Conservation (phyloP, 2,888 invertebrate species). For the Sarcophaga rosellei region DNA sequence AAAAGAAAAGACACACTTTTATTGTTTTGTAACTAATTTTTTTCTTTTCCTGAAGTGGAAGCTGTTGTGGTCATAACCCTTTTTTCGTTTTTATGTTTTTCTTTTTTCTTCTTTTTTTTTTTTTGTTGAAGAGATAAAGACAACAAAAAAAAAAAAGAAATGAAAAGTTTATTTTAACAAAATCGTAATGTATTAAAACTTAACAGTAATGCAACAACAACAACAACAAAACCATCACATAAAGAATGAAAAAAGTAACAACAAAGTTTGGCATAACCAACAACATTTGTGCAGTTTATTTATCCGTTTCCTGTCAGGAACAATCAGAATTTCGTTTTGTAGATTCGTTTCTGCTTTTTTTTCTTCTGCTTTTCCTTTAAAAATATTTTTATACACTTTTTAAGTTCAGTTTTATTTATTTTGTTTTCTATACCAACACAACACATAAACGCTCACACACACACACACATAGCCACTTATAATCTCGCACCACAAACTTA, state of each 20-base stretch:
- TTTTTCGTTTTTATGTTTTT: constrained; percentile 8
- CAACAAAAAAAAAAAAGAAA: constrained; percentile 36
- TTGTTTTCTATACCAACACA: constrained; percentile 11
- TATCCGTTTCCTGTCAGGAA: constrained; percentile 71
- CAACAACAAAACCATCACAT: constrained; percentile 27
- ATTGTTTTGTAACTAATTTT: constrained; percentile 34
- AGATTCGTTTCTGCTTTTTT: constrained; percentile 35
- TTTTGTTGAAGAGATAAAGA: neutral
- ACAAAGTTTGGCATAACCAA: constrained; percentile 68
- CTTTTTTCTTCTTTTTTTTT: neutral
- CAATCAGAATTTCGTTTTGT: constrained; percentile 69
- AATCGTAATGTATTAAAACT: constrained; percentile 43
- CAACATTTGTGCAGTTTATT: constrained; percentile 67
- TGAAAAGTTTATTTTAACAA: constrained; percentile 21
- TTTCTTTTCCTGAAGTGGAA: neutral
- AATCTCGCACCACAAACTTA: constrained; percentile 19
- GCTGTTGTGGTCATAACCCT: constrained; percentile 50
- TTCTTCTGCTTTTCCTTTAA: neutral
- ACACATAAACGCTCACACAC: neutral
- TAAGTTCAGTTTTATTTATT: constrained; percentile 19
- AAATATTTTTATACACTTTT: neutral
- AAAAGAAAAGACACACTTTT: neutral
- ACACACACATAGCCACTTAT: too few relatives aligned
- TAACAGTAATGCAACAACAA: constrained; percentile 17
- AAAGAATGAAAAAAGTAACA: constrained; percentile 18